phyloP scores from a whole-genome alignment of 2,113 vertebrate genomes.

The Campylorhamphus procurvoides region DNA sequence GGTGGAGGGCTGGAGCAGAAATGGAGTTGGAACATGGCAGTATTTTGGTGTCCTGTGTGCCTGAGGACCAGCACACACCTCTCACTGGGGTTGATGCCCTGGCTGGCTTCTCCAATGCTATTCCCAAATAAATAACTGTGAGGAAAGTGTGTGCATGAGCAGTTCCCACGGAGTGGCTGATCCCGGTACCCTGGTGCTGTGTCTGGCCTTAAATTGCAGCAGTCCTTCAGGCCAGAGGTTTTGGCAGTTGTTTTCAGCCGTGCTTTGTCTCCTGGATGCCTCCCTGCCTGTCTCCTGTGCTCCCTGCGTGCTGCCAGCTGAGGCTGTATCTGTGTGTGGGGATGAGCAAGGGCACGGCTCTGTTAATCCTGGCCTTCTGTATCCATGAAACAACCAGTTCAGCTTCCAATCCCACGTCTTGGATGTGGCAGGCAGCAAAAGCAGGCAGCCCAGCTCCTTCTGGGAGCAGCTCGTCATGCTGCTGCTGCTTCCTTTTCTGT shows the following conservation, averaged over 20 bases:
- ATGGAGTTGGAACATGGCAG: not conserved
- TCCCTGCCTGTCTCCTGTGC: not conserved
- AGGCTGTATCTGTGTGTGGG: not conserved
- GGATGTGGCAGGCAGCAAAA: not conserved
- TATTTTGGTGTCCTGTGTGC: not conserved
- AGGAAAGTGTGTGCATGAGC: not conserved
- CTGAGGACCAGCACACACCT: accelerated
- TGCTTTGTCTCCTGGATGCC: not conserved
- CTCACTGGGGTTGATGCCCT: accelerated
- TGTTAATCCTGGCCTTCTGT: not conserved
- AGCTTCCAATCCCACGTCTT: not conserved
- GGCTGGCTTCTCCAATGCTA: not conserved
- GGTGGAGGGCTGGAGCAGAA: not conserved
- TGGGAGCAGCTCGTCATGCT: not conserved
- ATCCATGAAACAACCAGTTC: not conserved
- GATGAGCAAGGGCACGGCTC: not conserved
- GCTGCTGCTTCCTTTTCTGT: not conserved
- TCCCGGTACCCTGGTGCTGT: not conserved
- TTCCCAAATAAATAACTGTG: not conserved
- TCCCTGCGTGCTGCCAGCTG: not conserved
- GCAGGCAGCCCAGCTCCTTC: not conserved
- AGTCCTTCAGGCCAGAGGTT: not conserved
- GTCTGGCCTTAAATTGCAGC: not conserved
- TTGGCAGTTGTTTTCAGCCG: not conserved
- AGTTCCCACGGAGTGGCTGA: not conserved